phyloP scores from a whole-genome alignment of 2,888 invertebrate genomes.

The Lutraria lutraria region DNA sequence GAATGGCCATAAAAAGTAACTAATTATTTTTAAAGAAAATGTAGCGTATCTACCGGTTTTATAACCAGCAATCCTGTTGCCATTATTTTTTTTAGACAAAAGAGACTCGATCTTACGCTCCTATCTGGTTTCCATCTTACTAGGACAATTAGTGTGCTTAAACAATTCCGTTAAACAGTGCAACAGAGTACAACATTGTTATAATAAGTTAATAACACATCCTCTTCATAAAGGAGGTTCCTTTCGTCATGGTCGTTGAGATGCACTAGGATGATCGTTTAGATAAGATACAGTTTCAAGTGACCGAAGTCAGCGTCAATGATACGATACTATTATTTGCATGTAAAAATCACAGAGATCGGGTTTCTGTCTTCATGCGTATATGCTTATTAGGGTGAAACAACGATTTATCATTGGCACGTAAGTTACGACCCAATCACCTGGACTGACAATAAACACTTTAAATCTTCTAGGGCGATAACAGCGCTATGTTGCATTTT shows the following conservation, averaged over 20 bases:
- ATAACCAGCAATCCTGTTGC: constrained; percentile 24
- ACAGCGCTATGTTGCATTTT: constrained; percentile 1
- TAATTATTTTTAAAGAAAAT: constrained; percentile 48
- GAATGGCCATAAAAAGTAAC: constrained; percentile 51
- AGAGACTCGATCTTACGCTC: constrained; percentile 21
- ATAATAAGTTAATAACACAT: constrained; percentile 26
- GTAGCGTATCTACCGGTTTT: constrained; percentile 38
- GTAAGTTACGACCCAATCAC: background rate
- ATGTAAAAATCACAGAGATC: background rate
- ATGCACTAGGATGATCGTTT: constrained; percentile 53
- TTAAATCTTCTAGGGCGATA: background rate
- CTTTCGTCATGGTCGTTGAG: constrained; percentile 53
- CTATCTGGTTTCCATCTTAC: constrained; percentile 30
- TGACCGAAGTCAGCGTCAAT: constrained; percentile 16
- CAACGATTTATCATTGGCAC: background rate
- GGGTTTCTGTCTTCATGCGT: background rate
- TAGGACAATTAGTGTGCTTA: constrained; percentile 60
- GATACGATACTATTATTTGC: constrained; percentile 14
- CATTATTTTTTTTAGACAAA: constrained; percentile 39
- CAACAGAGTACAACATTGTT: constrained; percentile 14
- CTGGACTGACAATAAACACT: background rate
- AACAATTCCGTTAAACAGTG: constrained; percentile 36
- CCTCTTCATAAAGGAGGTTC: background rate
- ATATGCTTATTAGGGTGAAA: background rate
- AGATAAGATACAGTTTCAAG: constrained; percentile 57